phyloP scores from a whole-genome alignment of 2,888 invertebrate species.

The Acanthosepion pharaonis region DNA sequence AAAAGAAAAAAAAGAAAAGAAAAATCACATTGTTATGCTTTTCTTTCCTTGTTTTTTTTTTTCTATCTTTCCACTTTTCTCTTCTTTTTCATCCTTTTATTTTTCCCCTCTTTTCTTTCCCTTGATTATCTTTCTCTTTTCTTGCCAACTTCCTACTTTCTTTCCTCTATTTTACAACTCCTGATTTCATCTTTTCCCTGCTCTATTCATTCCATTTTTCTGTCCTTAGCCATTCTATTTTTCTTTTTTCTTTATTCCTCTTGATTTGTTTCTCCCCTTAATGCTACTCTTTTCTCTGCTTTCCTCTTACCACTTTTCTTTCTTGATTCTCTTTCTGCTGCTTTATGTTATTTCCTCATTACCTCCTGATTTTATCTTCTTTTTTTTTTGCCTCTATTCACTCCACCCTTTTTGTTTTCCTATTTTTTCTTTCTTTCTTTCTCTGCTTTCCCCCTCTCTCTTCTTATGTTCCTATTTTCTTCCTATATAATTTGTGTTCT shows the following conservation, averaged over 20 bases:
- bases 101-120: neutral
- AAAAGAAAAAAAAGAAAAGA: neutral
- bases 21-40: neutral
- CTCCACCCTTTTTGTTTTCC: neutral
- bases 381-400: neutral
- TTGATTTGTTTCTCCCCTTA: neutral
- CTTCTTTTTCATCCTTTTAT: neutral
- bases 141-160: neutral
- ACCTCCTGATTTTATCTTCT: neutral
- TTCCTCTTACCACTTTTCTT: no score
- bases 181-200: neutral
- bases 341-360: accelerated
- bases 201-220: no score
- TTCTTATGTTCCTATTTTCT: neutral
- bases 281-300: neutral
- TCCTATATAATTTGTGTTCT: no score
- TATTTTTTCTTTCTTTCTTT: neutral
- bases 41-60: neutral
- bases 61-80: neutral
- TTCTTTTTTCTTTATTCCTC: neutral
- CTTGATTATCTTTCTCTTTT: neutral
- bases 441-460: neutral
- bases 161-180: neutral
- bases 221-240: neutral
- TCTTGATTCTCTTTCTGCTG: neutral